Evolutionary conservation across 2,888 invertebrate species (phyloP), one percentile per base, ranked within the genome.

Genomic region (Alcis repandata): DNA sequence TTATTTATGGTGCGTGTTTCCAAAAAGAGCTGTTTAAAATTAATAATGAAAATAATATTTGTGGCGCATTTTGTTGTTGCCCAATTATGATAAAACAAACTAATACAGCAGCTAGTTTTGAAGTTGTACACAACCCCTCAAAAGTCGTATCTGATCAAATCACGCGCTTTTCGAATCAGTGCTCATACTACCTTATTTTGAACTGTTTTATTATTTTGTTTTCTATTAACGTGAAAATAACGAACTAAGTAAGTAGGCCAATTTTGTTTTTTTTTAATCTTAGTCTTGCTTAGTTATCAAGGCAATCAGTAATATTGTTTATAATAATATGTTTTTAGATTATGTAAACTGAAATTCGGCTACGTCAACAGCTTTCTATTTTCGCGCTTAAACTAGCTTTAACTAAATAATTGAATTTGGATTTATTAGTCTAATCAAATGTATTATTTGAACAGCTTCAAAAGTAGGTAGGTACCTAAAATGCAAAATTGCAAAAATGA

Each of bases 81-180:
- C 15, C 32, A 32, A 36, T 51, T 83, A 83, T 83, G 83, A 83
- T 85, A 85, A 80, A 82, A 83, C n/a, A n/a, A n/a, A n/a, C n/a
- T n/a, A n/a, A n/a, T n/a, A n/a, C n/a, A n/a, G n/a, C 9, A 48
- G 15, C 27, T 48, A 15, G 48, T 46, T 46, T 46, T 15, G 27
- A 15, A 15, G 63, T 53, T 64, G 63, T 56, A 59, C 70, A n/a
- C 79, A 76, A 79, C 80, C 77, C 72, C 79, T 71, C 60, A 58
- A 40, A n/a, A 10, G 20, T 66, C 78, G 22, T 86, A 88, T 88
- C 88, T 76, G 88, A 88, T 87, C 70, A 63, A 74, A 78, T 78
- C 88, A 88, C 87, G 86, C 87, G 85, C 83, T 85, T 85, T 88
- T 83, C 83, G 79, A 86, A 87, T 87, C 83, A 87, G 79, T 36